These are phyloP conservation scores for Echinops telfairi DNA, from an alignment of 2,113 vertebrate species.

Conservation along the genomic window DNA sequence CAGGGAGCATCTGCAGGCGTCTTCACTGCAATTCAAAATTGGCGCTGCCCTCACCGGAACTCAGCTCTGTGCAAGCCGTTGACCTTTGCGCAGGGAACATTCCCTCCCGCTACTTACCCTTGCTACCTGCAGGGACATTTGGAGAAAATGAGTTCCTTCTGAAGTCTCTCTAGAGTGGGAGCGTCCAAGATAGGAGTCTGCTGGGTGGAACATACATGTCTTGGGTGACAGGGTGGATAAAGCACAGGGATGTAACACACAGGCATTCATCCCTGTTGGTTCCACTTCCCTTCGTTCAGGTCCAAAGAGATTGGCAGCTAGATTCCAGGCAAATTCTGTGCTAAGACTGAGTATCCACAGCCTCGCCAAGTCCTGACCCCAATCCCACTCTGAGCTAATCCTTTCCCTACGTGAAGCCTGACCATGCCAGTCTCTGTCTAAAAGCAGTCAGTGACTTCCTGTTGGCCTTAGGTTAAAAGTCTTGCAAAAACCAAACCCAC, in stretches of 20 bases:
- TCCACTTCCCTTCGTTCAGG: neutral
- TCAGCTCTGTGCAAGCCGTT: neutral
- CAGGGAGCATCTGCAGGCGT: neutral
- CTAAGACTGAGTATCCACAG: too few species aligned
- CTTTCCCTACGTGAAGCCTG: neutral
- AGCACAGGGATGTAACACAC: neutral
- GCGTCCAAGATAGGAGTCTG: neutral
- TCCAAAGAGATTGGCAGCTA: neutral
- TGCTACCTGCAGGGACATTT: too few species aligned
- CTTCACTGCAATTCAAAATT: neutral
- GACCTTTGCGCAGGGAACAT: rapidly evolving
- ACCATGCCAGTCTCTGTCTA: neutral
- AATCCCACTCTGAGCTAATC: too few species aligned
- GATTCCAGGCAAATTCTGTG: rapidly evolving
- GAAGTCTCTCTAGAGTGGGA: neutral
- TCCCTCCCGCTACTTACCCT: neutral
- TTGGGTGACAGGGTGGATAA: neutral
- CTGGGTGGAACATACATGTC: rapidly evolving
- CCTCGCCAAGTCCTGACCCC: neutral
- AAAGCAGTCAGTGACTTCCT: neutral
- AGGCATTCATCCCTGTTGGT: neutral
- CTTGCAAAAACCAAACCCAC: too few species aligned
- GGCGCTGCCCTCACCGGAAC: rapidly evolving
- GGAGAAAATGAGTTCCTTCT: neutral
- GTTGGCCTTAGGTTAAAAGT: neutral